These are phyloP conservation scores for Todus mexicanus DNA, from an alignment of 2,797 vertebrate genomes.

Conservation along the genomic window DNA sequence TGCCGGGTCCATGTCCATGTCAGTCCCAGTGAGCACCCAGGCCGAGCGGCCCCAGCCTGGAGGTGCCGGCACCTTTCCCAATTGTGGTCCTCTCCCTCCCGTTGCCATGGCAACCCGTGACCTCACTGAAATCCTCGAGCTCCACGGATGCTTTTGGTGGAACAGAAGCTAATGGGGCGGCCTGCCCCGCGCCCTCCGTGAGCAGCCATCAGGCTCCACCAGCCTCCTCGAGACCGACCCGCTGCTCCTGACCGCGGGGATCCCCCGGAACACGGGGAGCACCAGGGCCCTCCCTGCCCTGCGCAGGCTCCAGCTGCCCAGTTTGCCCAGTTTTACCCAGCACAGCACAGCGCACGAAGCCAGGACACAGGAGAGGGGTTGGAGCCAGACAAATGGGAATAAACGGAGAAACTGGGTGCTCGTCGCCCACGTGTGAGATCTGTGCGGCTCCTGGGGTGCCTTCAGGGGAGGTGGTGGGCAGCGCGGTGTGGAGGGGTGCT, in stretches of 20 bases:
- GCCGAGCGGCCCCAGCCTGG: background rate
- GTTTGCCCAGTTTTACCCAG: background rate
- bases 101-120: constrained; percentile 59
- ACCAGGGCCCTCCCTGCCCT: background rate
- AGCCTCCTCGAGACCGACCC: rapidly evolving
- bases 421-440: background rate
- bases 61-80: constrained; percentile 15
- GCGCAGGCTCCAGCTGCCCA: background rate
- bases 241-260: background rate
- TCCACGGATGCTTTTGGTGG: background rate
- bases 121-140: constrained; percentile 41
- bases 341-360: rapidly evolving
- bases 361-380: background rate
- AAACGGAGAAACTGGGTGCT: background rate
- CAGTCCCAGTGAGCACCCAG: background rate
- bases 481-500: rapidly evolving
- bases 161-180: background rate
- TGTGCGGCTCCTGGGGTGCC: rapidly evolving
- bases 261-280: background rate
- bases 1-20: rapidly evolving
- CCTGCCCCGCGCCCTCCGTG: background rate
- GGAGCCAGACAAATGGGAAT: rapidly evolving
- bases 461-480: background rate
- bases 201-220: too few relatives aligned
- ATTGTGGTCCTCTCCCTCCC: constrained; percentile 18